These are phyloP conservation scores for Thaumatotibia leucotreta DNA, from an alignment of 1,140 invertebrate species.

Conservation along the genomic window DNA sequence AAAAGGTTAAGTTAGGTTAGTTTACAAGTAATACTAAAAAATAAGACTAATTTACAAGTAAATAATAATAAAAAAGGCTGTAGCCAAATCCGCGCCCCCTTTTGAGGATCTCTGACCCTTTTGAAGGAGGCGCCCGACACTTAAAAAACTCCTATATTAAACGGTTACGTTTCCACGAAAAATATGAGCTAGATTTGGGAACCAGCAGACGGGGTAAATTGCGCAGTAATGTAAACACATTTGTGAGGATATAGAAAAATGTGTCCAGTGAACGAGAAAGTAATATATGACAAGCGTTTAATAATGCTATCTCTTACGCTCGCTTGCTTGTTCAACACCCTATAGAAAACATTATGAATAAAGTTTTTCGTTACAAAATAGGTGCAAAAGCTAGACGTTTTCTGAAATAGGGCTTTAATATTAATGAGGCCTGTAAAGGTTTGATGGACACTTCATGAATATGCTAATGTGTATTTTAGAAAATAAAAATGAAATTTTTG, in stretches of 20 bases:
- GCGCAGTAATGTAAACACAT: background rate
- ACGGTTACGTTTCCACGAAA: background rate
- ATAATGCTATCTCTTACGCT: constrained; percentile 22
- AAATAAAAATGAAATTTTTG: background rate
- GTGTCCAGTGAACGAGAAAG: constrained; percentile 8
- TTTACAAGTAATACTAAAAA: too few relatives aligned
- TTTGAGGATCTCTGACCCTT: too few relatives aligned
- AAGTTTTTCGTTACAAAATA: background rate
- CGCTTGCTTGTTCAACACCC: constrained; percentile 14
- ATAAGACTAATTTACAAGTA: too few relatives aligned
- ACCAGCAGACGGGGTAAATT: background rate
- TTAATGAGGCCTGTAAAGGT: background rate
- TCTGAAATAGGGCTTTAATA: background rate
- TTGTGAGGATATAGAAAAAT: background rate
- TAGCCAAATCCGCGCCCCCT: too few relatives aligned
- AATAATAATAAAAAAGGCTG: too few relatives aligned
- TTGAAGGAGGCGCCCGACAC: too few relatives aligned
- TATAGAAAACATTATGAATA: background rate
- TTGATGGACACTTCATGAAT: constrained; percentile 9
- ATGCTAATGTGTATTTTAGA: constrained; percentile 8
- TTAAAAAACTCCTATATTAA: too few relatives aligned
- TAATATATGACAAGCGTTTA: constrained; percentile 15
- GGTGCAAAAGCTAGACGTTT: background rate
- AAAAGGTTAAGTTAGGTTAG: too few relatives aligned
- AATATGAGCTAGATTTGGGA: background rate